These are phyloP conservation scores for Apis dorsata DNA, from an alignment of 1,140 invertebrate species.

Conservation along the genomic window DNA sequence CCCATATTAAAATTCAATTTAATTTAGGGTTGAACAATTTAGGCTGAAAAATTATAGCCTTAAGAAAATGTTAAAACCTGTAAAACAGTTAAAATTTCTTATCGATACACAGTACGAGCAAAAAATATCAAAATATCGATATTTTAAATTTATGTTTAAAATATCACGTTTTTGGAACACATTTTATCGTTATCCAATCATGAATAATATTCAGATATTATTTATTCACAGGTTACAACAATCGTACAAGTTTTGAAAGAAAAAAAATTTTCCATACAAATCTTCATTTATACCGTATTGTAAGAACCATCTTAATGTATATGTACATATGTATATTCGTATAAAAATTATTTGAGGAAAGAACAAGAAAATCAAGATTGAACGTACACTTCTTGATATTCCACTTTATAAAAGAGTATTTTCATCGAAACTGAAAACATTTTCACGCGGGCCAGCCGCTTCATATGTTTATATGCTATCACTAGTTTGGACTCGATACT, in stretches of 20 bases:
- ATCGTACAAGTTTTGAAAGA: not conserved
- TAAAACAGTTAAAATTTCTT: not conserved
- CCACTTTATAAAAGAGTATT: not conserved
- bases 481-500: conserved; percentile 27
- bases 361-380: conserved; percentile 10
- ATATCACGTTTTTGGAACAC: not conserved
- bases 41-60: not conserved
- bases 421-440: conserved; percentile 11
- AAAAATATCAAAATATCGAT: not conserved
- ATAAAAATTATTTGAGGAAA: conserved; percentile 31
- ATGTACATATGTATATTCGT: conserved; percentile 13
- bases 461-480: conserved; percentile 7
- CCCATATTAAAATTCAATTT: not conserved
- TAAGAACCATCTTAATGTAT: not conserved
- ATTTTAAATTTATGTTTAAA: not conserved
- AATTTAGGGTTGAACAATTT: not conserved
- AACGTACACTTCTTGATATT: not conserved
- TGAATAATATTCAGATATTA: not conserved
- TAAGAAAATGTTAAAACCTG: not conserved
- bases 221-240: not conserved
- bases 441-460: conserved; percentile 31
- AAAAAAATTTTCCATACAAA: not conserved
- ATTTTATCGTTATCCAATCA: not conserved
- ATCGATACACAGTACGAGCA: not conserved
- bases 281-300: not conserved